Base-by-base conservation (phyloP, 2,888 invertebrate genomes). In the Kryphioiulus occultus region DNA sequence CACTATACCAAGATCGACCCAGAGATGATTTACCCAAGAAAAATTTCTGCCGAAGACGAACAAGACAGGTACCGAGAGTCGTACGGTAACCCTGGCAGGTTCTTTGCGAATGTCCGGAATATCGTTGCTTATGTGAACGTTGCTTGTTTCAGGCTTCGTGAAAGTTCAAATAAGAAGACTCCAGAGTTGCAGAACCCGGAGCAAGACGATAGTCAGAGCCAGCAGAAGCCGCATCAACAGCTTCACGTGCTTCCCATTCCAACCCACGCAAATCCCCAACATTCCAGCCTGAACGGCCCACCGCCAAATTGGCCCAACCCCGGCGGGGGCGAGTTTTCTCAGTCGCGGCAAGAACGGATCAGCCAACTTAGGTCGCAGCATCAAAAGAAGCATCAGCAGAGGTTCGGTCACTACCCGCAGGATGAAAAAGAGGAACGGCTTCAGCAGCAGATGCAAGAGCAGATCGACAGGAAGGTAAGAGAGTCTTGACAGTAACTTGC, bases 401-500 rank as follows among this genome's bases (percentile, higher is more conserved):
- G 94, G 85, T 93, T 94, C 88, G 93, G 94, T 0, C 93, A 93
- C 88, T 94, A 94, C 90, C 94, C 94, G 1, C 91, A 92, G 3
- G 94, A 94, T 82, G 94, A 94, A 86, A 91, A 90, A 88, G 93
- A 94, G 89, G 92, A 92, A 90, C 90, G 92, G 87, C 93, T 93
- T 89, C 93, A 93, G 88, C 91, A 92, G 68, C 90, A 91, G 90
- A 89, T 90, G 86, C 89, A 91, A 88, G 91, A 91, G 59, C 90
- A 90, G 68, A 89, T 89, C n/a, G 88, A 89, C 68, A 86, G 84
- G 35, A 59, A 86, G 88, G 88, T 88, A 59, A 47, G 10, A 22
- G 32, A 17, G 5, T 12, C 17, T 42, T 87, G 19, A 35, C 35
- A 17, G 39, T 10, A 86, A 53, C 17, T 78, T 86, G 17, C 44